A percentile compares a stretch with the other conserved stretches of the same genome.
These are phyloP conservation scores for Nycticorax nycticorax DNA, from an alignment of 2,113 vertebrate species.

Conservation along the genomic window DNA sequence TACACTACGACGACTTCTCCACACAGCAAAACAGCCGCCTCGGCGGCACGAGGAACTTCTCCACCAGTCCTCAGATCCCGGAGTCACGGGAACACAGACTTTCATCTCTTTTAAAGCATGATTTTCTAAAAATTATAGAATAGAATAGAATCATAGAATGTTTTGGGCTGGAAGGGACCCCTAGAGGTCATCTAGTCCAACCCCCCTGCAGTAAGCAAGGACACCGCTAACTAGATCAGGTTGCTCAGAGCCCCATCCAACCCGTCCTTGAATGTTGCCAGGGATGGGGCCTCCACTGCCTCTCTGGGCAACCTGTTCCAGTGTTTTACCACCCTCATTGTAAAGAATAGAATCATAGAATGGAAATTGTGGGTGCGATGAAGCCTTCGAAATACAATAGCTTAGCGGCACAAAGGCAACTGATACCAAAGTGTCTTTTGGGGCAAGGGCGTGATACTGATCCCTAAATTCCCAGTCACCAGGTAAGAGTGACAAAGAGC, in stretches of 20 bases:
- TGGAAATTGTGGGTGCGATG: neutral
- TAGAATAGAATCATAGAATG: no score
- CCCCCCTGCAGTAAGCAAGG: no score
- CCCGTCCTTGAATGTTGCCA: no score
- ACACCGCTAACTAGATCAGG: no score
- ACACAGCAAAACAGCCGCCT: accelerated
- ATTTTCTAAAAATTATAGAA: no score
- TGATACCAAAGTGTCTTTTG: neutral
- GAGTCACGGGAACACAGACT: accelerated
- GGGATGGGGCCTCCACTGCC: no score
- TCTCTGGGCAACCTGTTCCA: no score
- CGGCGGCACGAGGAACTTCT: accelerated
- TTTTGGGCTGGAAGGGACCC: no score
- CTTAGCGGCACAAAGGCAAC: accelerated
- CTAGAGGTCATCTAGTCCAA: no score
- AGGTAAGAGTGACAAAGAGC: neutral
- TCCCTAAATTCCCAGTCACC: neutral
- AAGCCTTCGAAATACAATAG: neutral
- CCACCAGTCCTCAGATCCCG: neutral
- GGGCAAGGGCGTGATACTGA: neutral
- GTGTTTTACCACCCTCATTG: no score
- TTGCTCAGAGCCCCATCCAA: no score
- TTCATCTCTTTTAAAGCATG: neutral
- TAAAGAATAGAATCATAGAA: no score
- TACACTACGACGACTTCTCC: accelerated